phyloP scores from a whole-genome alignment of 2,888 invertebrate species.

The Morpho deidamia region DNA sequence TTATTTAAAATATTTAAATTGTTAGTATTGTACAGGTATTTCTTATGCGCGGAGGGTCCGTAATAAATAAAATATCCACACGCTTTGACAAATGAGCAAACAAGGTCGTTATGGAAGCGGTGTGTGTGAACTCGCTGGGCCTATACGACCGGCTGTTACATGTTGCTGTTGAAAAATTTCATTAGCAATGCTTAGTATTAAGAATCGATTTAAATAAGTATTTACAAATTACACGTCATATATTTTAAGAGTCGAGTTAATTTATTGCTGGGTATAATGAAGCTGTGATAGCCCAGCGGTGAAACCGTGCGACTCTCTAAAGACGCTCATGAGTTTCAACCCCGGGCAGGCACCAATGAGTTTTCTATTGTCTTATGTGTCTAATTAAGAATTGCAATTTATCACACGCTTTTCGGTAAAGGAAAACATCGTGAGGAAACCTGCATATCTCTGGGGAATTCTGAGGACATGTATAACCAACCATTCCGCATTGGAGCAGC shows the following conservation, averaged over 20 bases:
- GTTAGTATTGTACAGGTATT: constrained; percentile 9
- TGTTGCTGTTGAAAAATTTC: constrained; percentile 10
- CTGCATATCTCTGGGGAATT: too few species aligned
- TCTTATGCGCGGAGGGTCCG: constrained; percentile 62
- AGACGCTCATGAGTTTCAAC: too few species aligned
- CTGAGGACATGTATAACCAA: too few species aligned
- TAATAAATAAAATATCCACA: constrained; percentile 71
- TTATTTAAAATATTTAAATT: not conserved
- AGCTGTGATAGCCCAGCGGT: not conserved
- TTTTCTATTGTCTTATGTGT: too few species aligned
- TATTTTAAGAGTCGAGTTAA: not conserved
- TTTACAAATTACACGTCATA: constrained; percentile 2
- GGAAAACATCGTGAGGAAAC: too few species aligned
- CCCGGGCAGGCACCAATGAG: too few species aligned
- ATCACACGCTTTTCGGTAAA: too few species aligned
- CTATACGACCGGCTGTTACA: constrained; percentile 15
- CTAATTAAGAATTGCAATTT: too few species aligned
- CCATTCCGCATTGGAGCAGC: too few species aligned
- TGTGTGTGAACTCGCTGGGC: constrained; percentile 33
- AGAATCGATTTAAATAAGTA: constrained; percentile 7
- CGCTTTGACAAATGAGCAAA: constrained; percentile 72
- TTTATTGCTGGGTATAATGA: not conserved
- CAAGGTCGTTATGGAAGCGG: constrained; percentile 64
- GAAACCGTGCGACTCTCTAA: too few species aligned
- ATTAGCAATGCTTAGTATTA: constrained; percentile 7